These are phyloP conservation scores for Vombatus ursinus DNA, from an alignment of 2,113 vertebrate genomes.

Conservation along the genomic window DNA sequence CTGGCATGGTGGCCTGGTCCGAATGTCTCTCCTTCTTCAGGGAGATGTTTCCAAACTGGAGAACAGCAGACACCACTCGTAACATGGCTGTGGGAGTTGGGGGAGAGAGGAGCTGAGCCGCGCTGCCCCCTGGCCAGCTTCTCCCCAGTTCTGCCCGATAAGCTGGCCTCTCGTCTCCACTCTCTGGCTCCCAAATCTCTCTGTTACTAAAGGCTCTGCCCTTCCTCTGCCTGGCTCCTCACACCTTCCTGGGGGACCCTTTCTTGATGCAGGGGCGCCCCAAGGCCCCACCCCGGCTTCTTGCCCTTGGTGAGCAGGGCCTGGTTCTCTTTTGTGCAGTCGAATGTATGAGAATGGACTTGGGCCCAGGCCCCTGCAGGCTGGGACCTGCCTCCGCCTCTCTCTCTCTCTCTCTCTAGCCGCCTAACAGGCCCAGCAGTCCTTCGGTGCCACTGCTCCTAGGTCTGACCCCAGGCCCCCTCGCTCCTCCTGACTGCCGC, in stretches of 20 bases:
- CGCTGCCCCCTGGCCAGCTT: not conserved
- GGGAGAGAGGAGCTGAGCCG: fast-evolving
- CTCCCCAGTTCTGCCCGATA: no score
- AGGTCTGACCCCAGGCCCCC: no score
- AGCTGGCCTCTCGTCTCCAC: no score
- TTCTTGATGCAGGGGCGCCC: no score
- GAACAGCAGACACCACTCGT: constrained; percentile 89
- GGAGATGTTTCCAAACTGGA: constrained; percentile 93
- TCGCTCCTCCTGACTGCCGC: no score
- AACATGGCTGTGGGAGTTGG: constrained; percentile 82
- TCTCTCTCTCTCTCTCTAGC: not conserved
- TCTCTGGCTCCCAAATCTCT: no score
- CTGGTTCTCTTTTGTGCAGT: no score
- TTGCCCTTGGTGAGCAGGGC: not conserved
- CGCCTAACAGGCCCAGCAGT: no score
- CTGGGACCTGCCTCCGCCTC: no score
- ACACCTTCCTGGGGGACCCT: not conserved
- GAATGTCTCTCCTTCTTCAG: constrained; percentile 91
- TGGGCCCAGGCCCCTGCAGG: no score
- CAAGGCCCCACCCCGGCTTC: not conserved
- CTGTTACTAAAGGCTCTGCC: no score
- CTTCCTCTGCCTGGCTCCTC: not conserved
- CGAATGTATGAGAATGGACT: not conserved
- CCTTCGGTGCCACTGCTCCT: no score
- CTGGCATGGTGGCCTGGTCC: constrained; percentile 93